Percentiles rank a stretch among this genome's conserved stretches.
phyloP scores from a whole-genome alignment of 92 coral and sea anemone genomes.

The Plumapathes pennacea region DNA sequence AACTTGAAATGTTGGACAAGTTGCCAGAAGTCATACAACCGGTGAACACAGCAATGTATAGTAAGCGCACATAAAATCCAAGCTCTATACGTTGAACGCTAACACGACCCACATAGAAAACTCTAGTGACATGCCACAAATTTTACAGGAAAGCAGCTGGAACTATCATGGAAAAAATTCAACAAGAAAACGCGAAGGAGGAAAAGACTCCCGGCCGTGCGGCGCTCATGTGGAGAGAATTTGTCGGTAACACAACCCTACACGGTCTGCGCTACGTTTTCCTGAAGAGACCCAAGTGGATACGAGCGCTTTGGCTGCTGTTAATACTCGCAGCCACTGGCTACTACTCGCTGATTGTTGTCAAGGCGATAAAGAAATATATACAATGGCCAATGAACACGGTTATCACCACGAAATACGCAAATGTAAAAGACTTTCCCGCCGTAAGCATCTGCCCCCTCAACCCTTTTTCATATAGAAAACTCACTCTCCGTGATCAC shows the following conservation, averaged over 20 bases:
- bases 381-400: slow-evolving; percentile 28
- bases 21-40: too few species aligned
- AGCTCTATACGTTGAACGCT: too few species aligned
- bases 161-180: too few species aligned
- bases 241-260: slow-evolving; percentile 44
- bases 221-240: slow-evolving; percentile 38
- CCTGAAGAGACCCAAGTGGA: slow-evolving; percentile 20
- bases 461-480: slow-evolving; percentile 40
- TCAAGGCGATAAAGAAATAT: slow-evolving; percentile 14
- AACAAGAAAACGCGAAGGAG: too few species aligned
- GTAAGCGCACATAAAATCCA: too few species aligned
- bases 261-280: slow-evolving; percentile 59
- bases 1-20: too few species aligned
- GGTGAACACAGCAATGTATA: too few species aligned
- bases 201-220: too few species aligned
- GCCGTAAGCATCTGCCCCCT: slow-evolving; percentile 60
- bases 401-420: slow-evolving; percentile 17
- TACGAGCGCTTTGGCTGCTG: slow-evolving; percentile 44
- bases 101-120: too few species aligned
- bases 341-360: slow-evolving; percentile 10
- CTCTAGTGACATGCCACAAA: too few species aligned
- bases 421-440: slow-evolving; percentile 28
- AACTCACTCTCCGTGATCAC: slow-evolving; percentile 41
- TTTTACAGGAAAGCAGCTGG: too few species aligned
- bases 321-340: slow-evolving; percentile 22